These are phyloP conservation scores for Ictidomys tridecemlineatus DNA, from an alignment of 2,113 vertebrate genomes.

Conservation along the genomic window DNA sequence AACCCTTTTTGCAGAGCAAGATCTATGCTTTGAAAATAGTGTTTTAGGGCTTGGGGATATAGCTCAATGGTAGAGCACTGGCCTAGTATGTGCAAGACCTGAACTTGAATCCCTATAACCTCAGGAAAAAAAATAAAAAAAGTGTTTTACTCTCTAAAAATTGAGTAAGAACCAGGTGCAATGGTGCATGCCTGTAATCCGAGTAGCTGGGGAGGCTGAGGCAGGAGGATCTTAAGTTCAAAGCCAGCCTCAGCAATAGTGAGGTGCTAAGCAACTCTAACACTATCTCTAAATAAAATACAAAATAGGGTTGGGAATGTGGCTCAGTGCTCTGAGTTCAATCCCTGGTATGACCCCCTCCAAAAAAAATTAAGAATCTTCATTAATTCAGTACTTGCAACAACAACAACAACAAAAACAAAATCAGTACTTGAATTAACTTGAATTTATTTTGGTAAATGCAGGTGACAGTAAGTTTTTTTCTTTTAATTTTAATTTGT, in stretches of 20 bases:
- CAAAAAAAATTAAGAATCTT: not conserved
- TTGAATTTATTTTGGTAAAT: not conserved
- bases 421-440: not conserved
- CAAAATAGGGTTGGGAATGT: no score
- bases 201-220: no score
- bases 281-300: no score
- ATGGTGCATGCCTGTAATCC: no score
- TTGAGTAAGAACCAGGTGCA: not conserved
- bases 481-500: not conserved
- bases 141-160: not conserved
- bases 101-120: not conserved
- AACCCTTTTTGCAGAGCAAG: not conserved
- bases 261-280: no score
- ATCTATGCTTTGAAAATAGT: not conserved
- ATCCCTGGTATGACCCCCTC: no score
- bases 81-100: no score
- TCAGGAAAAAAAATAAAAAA: not conserved
- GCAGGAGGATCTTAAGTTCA: no score
- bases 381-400: not conserved
- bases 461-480: not conserved
- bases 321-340: no score
- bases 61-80: not conserved
- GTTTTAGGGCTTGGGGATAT: not conserved
- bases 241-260: no score
- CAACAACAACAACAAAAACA: no score